Base-by-base conservation (phyloP, 2,888 invertebrate species). In the Crematogaster levior region DNA sequence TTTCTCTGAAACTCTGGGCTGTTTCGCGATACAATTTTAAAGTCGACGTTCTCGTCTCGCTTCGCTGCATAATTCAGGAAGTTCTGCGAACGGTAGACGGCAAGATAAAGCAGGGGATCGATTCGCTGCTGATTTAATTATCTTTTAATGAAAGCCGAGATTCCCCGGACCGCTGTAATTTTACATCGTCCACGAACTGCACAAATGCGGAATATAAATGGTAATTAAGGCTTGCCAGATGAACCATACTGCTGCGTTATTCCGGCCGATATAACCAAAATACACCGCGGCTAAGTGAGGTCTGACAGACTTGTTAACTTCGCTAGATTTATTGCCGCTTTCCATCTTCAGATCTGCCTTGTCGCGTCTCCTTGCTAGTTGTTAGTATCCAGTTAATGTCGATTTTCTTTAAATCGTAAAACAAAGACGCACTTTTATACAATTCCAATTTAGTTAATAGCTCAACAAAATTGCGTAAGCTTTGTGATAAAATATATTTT, bases 301-400 rank as follows among this genome's bases (percentile, higher is more conserved):
- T 66, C 72, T 73, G 81, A 81, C 65, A 48, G 79, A 81, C 73
- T 73, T 81, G 83, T 83, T 83, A 83, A 73, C 80, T 79, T 73
- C 48, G 27, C 40, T 24, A 27, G 63, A 81, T 83, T 81, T 72
- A 83, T 83, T 34, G 46, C 72, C 37, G 58, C 43, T 9, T 68
- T 79, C 56, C 27, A 56, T 34, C 43, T 65, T 51, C 51, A 30
- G 18, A 63, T n/a, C 51, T 21, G 30, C 30, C n/a, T 68, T 53
- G 77, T 43, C 68, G 30, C 46, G 18, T 15, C 27, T 56, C 24
- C 30, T n/a, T 43, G 9, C n/a, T 34, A 65, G 53, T 65, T 53
- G 51, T 65, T 53, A 53, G 15, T 46, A 27, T 75, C 27, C n/a
- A 40, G 27, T 48, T 65, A 30, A 53, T 61, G 61, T 46, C 10